These are phyloP conservation scores for Cydia splendana DNA, from an alignment of 1,140 invertebrate species.

Conservation along the genomic window DNA sequence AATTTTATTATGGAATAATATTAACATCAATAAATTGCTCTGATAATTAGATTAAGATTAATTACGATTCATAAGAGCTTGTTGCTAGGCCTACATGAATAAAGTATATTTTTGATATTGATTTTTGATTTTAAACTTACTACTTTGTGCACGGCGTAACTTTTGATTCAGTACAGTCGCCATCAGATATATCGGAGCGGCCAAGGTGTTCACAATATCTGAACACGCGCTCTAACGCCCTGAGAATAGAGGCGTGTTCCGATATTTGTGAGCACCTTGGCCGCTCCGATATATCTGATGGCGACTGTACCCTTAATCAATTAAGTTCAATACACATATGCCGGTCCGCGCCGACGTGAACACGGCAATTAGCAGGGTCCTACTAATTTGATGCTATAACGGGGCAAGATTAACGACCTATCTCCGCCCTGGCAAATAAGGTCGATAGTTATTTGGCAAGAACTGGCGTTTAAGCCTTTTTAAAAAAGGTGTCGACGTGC, in stretches of 20 bases:
- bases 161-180: constrained; percentile 18
- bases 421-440: background rate
- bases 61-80: too few relatives aligned
- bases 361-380: background rate
- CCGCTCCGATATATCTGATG: too few relatives aligned
- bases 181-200: too few relatives aligned
- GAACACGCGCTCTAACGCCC: too few relatives aligned
- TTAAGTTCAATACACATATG: background rate
- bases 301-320: constrained; percentile 15
- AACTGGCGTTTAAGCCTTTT: background rate
- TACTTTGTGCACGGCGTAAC: background rate
- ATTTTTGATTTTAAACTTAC: constrained; percentile 7
- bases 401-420: background rate
- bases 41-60: too few relatives aligned
- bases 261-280: too few relatives aligned
- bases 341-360: background rate
- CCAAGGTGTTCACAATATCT: too few relatives aligned
- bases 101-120: too few relatives aligned
- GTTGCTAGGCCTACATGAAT: too few relatives aligned
- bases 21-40: too few relatives aligned
- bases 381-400: background rate
- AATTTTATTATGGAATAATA: too few relatives aligned
- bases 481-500: background rate
- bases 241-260: too few relatives aligned
- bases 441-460: background rate